Conservation (phyloP, 2,888 invertebrate species). For the Herminia tarsipennalis region DNA sequence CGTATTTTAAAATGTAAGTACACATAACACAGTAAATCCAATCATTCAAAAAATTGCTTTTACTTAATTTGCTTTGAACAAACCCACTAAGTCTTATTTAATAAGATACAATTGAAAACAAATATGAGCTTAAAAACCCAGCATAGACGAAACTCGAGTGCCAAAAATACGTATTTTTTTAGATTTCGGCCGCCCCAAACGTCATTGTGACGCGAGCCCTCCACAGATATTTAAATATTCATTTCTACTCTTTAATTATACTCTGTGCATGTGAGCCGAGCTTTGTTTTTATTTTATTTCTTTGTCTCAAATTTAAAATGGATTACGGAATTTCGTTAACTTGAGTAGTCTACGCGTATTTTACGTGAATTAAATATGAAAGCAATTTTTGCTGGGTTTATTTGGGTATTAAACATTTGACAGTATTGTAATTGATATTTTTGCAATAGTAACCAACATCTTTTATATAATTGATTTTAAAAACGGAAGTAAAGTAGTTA, state of each 20-base stretch:
- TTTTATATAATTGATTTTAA: no score
- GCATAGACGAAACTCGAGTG: constrained; percentile 66
- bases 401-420: no score
- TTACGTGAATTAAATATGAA: constrained; percentile 1
- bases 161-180: constrained; percentile 81
- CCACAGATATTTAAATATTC: constrained; percentile 81
- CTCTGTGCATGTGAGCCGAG: constrained; percentile 76
- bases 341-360: constrained; percentile 29
- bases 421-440: no score
- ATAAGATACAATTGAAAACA: constrained; percentile 27
- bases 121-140: constrained; percentile 36
- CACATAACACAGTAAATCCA: neutral
- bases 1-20: neutral
- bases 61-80: constrained; percentile 7
- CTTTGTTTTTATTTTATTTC: constrained; percentile 63
- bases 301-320: constrained; percentile 41
- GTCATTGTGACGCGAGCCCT: constrained; percentile 78
- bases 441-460: no score
- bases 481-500: no score
- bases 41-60: neutral
- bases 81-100: constrained; percentile 19
- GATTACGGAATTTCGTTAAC: constrained; percentile 39
- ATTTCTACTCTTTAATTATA: constrained; percentile 83
- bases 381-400: no score
- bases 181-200: constrained; percentile 76